phyloP scores from a whole-genome alignment of 2,113 vertebrate species.

The Penelope pileata region DNA sequence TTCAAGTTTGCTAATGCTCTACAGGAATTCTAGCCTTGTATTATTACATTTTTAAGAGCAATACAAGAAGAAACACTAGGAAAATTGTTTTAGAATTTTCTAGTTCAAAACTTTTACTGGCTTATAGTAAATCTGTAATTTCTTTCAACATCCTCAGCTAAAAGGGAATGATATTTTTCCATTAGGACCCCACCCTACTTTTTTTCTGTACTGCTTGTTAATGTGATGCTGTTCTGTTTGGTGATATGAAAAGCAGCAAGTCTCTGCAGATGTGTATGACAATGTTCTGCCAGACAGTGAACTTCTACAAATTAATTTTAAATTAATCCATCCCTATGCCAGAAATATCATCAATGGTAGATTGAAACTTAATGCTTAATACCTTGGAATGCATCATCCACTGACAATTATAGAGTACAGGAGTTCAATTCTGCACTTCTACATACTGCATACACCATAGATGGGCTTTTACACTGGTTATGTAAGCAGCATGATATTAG shows the following conservation, averaged over 20 bases:
- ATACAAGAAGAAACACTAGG: not conserved
- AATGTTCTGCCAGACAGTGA: not conserved
- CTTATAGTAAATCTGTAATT: not conserved
- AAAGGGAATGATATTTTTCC: not conserved
- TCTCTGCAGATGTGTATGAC: not conserved
- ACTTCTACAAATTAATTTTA: constrained; percentile 15
- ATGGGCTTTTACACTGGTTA: not conserved
- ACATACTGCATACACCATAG: not conserved
- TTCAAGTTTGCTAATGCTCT: not conserved
- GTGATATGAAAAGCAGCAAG: not conserved
- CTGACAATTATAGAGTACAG: not conserved
- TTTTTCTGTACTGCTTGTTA: not conserved
- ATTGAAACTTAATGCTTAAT: not conserved
- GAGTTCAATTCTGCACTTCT: not conserved
- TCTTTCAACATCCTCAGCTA: not conserved
- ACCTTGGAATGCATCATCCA: not conserved
- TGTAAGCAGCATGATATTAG: not conserved
- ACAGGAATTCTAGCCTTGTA: not conserved
- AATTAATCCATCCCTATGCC: not conserved
- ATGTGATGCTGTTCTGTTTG: not conserved
- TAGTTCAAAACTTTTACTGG: not conserved
- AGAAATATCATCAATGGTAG: not conserved
- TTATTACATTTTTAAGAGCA: not conserved
- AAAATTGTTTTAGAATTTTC: not conserved
- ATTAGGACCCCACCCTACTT: not conserved